These are phyloP conservation scores for Rhopilema esculentum DNA, from an alignment of 30 jellyfish, hydroid and myxozoan genomes.

Conservation along the genomic window DNA sequence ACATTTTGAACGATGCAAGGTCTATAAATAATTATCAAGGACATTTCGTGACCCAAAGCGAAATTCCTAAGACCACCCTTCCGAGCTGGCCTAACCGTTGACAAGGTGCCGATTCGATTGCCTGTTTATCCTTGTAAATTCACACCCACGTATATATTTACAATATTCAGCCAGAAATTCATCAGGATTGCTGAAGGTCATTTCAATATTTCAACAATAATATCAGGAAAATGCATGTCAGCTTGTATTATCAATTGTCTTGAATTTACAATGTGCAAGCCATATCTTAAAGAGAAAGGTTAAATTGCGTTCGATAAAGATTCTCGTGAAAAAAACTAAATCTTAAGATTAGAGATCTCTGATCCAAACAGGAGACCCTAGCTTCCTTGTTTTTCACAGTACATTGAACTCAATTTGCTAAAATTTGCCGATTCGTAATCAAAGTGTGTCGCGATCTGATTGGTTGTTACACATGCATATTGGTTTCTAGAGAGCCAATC, in stretches of 20 bases:
- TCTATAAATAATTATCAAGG: neutral
- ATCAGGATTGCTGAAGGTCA: neutral
- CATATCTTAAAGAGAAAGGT: too few relatives aligned
- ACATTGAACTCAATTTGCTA: too few relatives aligned
- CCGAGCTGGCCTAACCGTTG: neutral
- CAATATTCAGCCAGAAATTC: neutral
- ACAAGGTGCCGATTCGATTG: neutral
- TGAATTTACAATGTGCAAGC: neutral
- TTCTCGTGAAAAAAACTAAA: too few relatives aligned
- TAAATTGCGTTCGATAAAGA: too few relatives aligned
- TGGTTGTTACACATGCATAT: too few relatives aligned
- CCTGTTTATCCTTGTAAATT: conserved; percentile 18
- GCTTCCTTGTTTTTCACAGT: too few relatives aligned
- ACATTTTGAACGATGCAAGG: neutral
- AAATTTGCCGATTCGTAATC: too few relatives aligned
- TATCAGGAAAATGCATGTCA: neutral
- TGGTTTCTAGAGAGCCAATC: too few relatives aligned
- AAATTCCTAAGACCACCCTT: conserved; percentile 19
- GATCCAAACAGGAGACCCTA: too few relatives aligned
- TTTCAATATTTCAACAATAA: neutral
- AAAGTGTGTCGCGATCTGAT: too few relatives aligned
- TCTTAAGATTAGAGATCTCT: too few relatives aligned
- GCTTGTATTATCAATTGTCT: neutral
- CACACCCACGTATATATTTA: conserved; percentile 2
- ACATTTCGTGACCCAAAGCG: neutral